phyloP scores from a whole-genome alignment of 1,140 invertebrate genomes.

The Anagrus nilaparvatae region DNA sequence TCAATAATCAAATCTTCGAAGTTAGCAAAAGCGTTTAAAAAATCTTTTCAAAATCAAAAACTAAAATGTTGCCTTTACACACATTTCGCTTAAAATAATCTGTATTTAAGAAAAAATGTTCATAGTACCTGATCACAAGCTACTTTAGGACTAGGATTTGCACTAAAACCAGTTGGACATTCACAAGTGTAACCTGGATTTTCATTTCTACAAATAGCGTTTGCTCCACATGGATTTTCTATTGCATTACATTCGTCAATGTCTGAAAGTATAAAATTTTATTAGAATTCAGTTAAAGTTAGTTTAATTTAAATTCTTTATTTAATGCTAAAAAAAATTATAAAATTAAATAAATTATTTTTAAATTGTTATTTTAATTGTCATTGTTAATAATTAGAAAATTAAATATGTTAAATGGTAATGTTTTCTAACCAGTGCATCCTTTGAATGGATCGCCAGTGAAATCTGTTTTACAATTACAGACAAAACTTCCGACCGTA shows the following conservation, averaged over 20 bases:
- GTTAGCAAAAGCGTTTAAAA: no score
- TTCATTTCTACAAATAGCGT: slow-evolving; percentile 81
- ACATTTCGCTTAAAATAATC: not conserved
- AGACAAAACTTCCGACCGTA: slow-evolving; percentile 74
- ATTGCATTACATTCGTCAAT: slow-evolving; percentile 80
- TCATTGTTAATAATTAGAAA: no score
- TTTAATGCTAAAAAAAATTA: slow-evolving; percentile 1
- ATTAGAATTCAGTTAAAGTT: not conserved
- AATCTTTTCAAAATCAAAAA: not conserved
- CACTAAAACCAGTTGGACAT: slow-evolving; percentile 80
- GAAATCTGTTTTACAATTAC: slow-evolving; percentile 72
- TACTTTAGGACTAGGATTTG: slow-evolving; percentile 68
- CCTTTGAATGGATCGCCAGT: slow-evolving; percentile 74
- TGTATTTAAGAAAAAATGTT: slow-evolving; percentile 2
- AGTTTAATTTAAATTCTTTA: not conserved
- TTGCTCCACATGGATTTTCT: slow-evolving; percentile 72
- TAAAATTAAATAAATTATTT: not conserved
- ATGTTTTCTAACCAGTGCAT: slow-evolving; percentile 51
- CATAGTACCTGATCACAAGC: slow-evolving; percentile 70
- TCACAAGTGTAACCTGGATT: slow-evolving; percentile 78
- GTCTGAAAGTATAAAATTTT: slow-evolving; percentile 44
- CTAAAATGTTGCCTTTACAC: not conserved
- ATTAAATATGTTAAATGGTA: slow-evolving; percentile 13
- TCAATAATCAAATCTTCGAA: no score
- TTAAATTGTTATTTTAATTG: not conserved